Percentiles rank a stretch among this genome's conserved stretches.
phyloP scores from a whole-genome alignment of 1,140 invertebrate species.

The Drosophila leontia region DNA sequence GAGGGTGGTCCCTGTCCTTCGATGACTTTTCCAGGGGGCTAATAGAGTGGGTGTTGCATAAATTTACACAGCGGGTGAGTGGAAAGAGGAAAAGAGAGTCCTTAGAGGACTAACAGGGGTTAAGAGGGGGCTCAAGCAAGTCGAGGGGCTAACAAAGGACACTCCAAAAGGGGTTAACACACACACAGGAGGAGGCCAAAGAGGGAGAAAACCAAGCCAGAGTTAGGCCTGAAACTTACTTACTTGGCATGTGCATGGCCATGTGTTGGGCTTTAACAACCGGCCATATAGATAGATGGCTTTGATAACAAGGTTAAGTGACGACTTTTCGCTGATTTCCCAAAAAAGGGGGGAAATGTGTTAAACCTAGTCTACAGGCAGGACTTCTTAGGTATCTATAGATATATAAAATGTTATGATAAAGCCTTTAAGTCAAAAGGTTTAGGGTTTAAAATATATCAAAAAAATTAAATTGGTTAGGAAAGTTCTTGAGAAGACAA shows the following conservation, averaged over 20 bases:
- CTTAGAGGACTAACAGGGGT: background rate
- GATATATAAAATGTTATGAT: background rate
- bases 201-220: background rate
- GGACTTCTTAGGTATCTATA: background rate
- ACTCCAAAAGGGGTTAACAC: background rate
- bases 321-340: conserved; percentile 11
- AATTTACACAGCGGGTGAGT: conserved; percentile 24
- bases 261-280: conserved; percentile 57
- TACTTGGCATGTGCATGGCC: conserved; percentile 59
- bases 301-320: conserved; percentile 64
- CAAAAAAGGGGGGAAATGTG: background rate
- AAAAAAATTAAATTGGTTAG: background rate
- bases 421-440: background rate
- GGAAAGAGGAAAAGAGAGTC: background rate
- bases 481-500: background rate
- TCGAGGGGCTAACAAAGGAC: background rate
- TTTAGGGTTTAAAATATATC: background rate
- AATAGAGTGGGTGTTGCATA: conserved; percentile 48
- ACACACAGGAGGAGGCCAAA: background rate
- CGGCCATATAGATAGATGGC: conserved; percentile 67
- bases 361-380: background rate
- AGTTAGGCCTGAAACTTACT: conserved; percentile 26
- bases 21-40: background rate
- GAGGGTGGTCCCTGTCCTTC: conserved; percentile 22
- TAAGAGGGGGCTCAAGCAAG: background rate